phyloP scores from a whole-genome alignment of 2,797 vertebrate genomes.

The Cossypha dichroa region DNA sequence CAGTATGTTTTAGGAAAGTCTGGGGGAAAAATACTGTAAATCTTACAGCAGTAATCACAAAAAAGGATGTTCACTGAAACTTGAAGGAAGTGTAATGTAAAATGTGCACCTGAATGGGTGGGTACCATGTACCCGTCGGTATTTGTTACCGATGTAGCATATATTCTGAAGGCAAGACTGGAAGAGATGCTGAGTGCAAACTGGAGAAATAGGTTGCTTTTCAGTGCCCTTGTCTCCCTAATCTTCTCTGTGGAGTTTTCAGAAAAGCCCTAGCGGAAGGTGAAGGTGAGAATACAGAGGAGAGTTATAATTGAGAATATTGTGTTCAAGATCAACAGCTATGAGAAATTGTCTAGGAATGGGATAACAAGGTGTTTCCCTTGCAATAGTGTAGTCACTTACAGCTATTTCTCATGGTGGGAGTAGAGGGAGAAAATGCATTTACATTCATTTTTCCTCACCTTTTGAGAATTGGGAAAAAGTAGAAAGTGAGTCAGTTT shows the following conservation, averaged over 20 bases:
- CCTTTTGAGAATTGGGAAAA: neutral
- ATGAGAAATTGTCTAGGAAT: neutral
- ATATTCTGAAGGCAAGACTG: neutral
- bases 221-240: neutral
- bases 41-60: neutral
- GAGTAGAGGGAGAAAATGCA: accelerated
- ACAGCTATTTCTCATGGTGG: neutral
- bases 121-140: neutral
- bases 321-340: neutral
- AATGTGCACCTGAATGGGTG: neutral
- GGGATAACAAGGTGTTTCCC: neutral
- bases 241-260: neutral
- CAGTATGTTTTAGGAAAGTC: neutral
- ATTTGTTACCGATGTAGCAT: neutral
- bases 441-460: neutral
- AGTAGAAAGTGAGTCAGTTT: neutral
- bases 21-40: neutral
- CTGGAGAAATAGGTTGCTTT: neutral
- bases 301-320: neutral
- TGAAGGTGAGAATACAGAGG: neutral
- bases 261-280: neutral
- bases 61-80: neutral
- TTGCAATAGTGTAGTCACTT: neutral
- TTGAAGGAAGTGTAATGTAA: neutral
- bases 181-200: neutral